Evolutionary conservation across 1,140 invertebrate genomes (phyloP).

Genomic region (Heliconius himera): DNA sequence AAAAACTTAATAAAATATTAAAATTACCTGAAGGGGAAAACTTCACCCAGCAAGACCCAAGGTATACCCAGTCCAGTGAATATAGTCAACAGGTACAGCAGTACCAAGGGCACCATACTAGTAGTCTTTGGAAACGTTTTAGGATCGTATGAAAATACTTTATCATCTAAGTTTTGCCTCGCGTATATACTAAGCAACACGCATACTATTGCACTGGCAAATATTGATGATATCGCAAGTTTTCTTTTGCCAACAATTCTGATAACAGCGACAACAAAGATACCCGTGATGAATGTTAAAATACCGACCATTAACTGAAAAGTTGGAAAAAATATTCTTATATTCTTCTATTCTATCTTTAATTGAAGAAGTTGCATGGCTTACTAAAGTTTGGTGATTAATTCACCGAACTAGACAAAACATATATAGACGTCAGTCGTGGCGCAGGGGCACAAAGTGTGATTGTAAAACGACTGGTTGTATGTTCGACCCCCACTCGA

Average conservation of each 20-base stretch:
- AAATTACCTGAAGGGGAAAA: constrained; percentile 69
- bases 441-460: no score
- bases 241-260: constrained; percentile 80
- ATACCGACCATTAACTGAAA: constrained; percentile 74
- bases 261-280: constrained; percentile 77
- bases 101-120: constrained; percentile 54
- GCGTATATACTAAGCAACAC: constrained; percentile 60
- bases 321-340: background rate
- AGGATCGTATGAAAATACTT: constrained; percentile 64
- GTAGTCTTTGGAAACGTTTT: constrained; percentile 59
- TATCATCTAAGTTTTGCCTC: constrained; percentile 45
- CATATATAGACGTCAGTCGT: no score
- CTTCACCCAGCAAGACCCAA: constrained; percentile 72
- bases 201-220: constrained; percentile 52
- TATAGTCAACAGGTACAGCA: constrained; percentile 60
- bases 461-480: no score
- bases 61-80: constrained; percentile 64
- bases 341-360: no score
- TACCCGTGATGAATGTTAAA: constrained; percentile 59
- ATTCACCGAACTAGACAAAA: no score
- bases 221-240: constrained; percentile 53
- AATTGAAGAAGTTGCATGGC: no score
- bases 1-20: background rate
- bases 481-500: no score
- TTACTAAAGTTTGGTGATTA: no score